Evolutionary conservation across 53 echinoderm and acorn worm genomes (phyloP).

Genomic region (Stichopus horrens): DNA sequence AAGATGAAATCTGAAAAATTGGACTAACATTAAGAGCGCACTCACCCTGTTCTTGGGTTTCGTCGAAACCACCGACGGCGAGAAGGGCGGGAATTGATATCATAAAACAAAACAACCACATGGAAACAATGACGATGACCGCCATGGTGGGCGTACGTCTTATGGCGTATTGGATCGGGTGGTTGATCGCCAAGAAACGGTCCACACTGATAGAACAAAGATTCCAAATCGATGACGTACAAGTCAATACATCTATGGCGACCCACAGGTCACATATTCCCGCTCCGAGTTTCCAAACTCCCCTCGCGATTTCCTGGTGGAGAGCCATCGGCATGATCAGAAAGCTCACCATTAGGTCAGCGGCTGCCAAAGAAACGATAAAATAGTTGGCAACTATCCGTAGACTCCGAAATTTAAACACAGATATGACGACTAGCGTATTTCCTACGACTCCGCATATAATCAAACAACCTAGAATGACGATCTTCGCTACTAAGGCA

Average conservation of each 20-base stretch:
- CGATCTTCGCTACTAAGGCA: slow-evolving; percentile 59
- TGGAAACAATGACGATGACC: slow-evolving; percentile 59
- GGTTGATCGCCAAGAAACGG: slow-evolving; percentile 86
- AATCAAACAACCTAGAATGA: slow-evolving; percentile 72
- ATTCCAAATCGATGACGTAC: slow-evolving; percentile 94
- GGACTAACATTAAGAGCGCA: slow-evolving; percentile 91
- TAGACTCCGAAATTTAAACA: slow-evolving; percentile 74
- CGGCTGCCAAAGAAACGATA: slow-evolving; percentile 89
- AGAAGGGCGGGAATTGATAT: slow-evolving; percentile 87
- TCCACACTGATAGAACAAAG: slow-evolving; percentile 90
- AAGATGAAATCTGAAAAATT: slow-evolving; percentile 83
- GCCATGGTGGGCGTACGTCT: slow-evolving; percentile 86
- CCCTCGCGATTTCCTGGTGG: slow-evolving; percentile 71
- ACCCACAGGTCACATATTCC: slow-evolving; percentile 92
- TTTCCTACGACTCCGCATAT: slow-evolving; percentile 80
- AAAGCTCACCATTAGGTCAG: slow-evolving; percentile 75
- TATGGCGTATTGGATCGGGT: slow-evolving; percentile 87
- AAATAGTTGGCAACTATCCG: slow-evolving; percentile 95
- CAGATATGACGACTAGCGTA: slow-evolving; percentile 77
- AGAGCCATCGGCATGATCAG: slow-evolving; percentile 89
- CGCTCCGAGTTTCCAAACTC: slow-evolving; percentile 76
- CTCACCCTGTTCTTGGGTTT: slow-evolving; percentile 48
- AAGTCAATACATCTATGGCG: slow-evolving; percentile 77
- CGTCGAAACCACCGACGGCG: slow-evolving; percentile 81
- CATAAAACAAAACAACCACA: slow-evolving; percentile 82